Percentiles rank a stretch among this genome's conserved stretches.
Conservation (phyloP, 2,797 vertebrate genomes). For the Hydrocynus forskahlii region DNA sequence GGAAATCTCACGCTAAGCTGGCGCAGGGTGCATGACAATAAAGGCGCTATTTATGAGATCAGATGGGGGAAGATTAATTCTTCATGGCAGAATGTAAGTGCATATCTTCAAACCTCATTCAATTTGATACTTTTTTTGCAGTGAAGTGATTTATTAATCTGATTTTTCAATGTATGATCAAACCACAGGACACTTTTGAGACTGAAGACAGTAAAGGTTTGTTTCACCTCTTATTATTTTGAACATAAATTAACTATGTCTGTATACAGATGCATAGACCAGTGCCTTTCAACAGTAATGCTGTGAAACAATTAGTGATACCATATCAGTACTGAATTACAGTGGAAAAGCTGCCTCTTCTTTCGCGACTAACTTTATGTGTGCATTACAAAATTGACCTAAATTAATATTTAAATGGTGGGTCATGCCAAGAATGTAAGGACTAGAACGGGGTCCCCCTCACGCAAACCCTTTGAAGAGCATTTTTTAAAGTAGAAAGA, state of each 20-base stretch:
- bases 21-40: conserved; percentile 27
- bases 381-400: background rate
- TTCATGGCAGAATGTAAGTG: conserved; percentile 50
- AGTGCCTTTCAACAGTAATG: background rate
- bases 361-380: background rate
- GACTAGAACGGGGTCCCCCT: background rate
- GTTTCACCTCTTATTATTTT: conserved; percentile 16
- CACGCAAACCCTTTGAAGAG: background rate
- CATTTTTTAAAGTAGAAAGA: background rate
- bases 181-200: conserved; percentile 44
- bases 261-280: background rate
- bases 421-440: background rate
- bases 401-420: background rate
- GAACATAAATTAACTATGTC: background rate
- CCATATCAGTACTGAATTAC: background rate
- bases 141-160: conserved; percentile 5
- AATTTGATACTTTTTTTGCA: background rate
- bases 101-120: background rate
- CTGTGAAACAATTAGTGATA: background rate
- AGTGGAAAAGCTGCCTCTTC: background rate
- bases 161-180: background rate
- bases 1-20: conserved; percentile 37
- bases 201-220: conserved; percentile 30
- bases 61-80: conserved; percentile 44
- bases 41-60: conserved; percentile 45